These are phyloP conservation scores for Enoplolaimus lenunculus DNA, from an alignment of 2,888 invertebrate genomes.

Conservation along the genomic window DNA sequence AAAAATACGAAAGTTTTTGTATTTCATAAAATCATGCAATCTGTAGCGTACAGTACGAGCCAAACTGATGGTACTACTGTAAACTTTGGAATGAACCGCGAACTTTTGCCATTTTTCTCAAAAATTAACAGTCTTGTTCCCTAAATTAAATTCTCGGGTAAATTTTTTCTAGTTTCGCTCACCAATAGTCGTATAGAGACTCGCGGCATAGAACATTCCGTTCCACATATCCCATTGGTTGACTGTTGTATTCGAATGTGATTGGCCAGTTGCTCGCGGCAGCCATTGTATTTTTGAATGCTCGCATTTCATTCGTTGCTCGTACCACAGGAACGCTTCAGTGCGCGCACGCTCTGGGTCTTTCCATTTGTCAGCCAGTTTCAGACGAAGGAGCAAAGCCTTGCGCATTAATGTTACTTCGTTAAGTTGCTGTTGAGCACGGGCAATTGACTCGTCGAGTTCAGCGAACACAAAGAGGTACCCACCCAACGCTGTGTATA, in stretches of 20 bases:
- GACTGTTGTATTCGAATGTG: too few relatives aligned
- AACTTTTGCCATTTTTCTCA: too few relatives aligned
- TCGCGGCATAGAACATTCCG: constrained; percentile 31
- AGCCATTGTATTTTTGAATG: neutral
- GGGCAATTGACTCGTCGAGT: neutral
- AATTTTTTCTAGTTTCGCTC: too few relatives aligned
- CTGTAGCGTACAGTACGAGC: too few relatives aligned
- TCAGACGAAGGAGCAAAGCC: neutral
- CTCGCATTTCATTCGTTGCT: neutral
- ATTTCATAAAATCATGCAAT: too few relatives aligned
- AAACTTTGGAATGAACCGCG: too few relatives aligned
- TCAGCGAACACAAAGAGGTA: neutral
- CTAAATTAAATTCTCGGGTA: too few relatives aligned
- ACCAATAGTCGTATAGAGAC: constrained; percentile 33
- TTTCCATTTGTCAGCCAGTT: neutral
- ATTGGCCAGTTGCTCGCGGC: too few relatives aligned
- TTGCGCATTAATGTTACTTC: neutral
- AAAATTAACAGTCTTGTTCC: too few relatives aligned
- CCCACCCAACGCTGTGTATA: neutral
- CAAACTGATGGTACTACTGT: too few relatives aligned
- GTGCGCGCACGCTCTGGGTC: neutral
- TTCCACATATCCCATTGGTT: constrained; percentile 32
- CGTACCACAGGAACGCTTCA: neutral
- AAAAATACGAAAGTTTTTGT: too few relatives aligned
- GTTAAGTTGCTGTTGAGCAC: neutral